Evolutionary conservation across 2,113 vertebrate species (phyloP).

Genomic region (Chionomys nivalis): DNA sequence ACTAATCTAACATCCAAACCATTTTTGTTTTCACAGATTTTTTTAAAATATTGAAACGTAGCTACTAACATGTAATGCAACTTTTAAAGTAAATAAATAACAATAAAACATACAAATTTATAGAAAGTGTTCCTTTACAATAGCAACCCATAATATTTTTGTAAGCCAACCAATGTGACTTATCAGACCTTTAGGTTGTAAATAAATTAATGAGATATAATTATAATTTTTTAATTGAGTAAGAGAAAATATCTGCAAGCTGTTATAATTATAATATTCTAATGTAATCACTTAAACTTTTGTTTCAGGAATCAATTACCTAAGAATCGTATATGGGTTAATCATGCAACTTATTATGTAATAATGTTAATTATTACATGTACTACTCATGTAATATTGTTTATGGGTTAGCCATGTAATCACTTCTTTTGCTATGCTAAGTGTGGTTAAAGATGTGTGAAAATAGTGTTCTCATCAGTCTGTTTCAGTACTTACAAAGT

Average conservation of each 20-base stretch:
- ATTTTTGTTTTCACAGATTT: constrained; percentile 33
- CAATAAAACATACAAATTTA: constrained; percentile 23
- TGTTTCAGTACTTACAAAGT: constrained; percentile 89
- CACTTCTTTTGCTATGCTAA: not conserved
- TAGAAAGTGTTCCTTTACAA: constrained; percentile 54
- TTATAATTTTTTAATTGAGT: constrained; percentile 24
- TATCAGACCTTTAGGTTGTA: constrained; percentile 36
- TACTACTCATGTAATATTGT: not conserved
- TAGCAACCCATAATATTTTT: not conserved
- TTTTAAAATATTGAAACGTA: not conserved
- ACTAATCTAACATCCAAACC: not conserved
- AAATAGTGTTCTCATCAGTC: constrained; percentile 40
- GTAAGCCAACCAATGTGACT: constrained; percentile 1
- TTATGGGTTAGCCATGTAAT: constrained; percentile 10
- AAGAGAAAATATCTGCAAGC: constrained; percentile 33
- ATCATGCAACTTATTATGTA: not conserved
- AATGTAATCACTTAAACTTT: constrained; percentile 32
- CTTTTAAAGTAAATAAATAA: constrained; percentile 14
- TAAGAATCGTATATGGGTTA: not conserved
- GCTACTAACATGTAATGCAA: not conserved
- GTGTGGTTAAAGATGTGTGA: constrained; percentile 13
- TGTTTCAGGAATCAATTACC: constrained; percentile 26
- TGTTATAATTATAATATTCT: not conserved
- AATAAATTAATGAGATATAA: constrained; percentile 42
- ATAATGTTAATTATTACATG: not conserved